Percentiles rank a stretch among this genome's conserved stretches.
These are phyloP conservation scores for Capra hircus DNA, from an alignment of 2,113 vertebrate species.

Conservation along the genomic window DNA sequence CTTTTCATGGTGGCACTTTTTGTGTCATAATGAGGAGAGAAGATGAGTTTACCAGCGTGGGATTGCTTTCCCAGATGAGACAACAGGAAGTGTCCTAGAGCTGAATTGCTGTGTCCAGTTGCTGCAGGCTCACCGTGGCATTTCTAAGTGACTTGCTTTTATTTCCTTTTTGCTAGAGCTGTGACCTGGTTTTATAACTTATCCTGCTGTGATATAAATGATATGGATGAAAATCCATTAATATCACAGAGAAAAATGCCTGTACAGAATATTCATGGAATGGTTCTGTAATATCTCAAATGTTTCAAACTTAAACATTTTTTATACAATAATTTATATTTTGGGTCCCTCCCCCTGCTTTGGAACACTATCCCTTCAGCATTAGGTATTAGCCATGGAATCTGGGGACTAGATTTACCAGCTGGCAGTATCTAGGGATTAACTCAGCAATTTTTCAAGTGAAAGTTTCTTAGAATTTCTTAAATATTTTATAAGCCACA, in stretches of 20 bases:
- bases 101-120: neutral
- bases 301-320: neutral
- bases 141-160: neutral
- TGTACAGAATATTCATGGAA: neutral
- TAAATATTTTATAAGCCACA: slow-evolving; percentile 25
- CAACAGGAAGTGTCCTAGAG: neutral
- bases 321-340: neutral
- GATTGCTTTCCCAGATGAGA: neutral
- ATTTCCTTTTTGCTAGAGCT: neutral
- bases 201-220: neutral
- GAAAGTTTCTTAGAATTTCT: slow-evolving; percentile 23
- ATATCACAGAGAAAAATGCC: neutral
- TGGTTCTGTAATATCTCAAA: neutral
- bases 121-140: rapidly evolving
- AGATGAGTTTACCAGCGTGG: neutral
- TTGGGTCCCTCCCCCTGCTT: neutral
- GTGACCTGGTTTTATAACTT: neutral
- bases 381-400: neutral
- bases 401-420: neutral
- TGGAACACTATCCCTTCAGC: neutral
- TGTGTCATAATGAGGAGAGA: neutral
- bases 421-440: neutral
- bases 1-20: neutral
- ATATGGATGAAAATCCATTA: neutral
- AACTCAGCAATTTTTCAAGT: neutral